phyloP scores from a whole-genome alignment of 2,113 vertebrate species.

The Thalassoma bifasciatum region DNA sequence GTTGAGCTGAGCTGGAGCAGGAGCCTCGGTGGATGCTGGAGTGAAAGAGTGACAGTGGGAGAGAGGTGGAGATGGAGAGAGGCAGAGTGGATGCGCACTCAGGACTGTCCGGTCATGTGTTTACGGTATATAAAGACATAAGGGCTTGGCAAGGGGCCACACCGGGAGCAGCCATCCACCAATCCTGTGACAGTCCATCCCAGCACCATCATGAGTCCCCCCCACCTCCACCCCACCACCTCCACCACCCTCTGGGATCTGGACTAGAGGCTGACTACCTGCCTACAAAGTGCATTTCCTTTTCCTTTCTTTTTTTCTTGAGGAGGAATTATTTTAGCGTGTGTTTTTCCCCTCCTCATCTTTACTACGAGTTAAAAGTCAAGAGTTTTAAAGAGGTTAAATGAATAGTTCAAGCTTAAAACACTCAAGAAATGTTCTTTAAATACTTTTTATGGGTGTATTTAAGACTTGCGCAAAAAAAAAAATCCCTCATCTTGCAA shows the following conservation, averaged over 20 bases:
- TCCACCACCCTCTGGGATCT: slow-evolving; percentile 53
- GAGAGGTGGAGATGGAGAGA: slow-evolving; percentile 54
- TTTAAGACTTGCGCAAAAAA: slow-evolving; percentile 72
- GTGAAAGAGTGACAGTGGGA: slow-evolving; percentile 32
- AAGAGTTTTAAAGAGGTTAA: slow-evolving; percentile 69
- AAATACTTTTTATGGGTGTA: slow-evolving; percentile 81
- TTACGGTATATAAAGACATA: slow-evolving; percentile 88
- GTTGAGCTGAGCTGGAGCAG: not conserved
- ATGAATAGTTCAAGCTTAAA: slow-evolving; percentile 63
- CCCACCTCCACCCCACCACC: slow-evolving; percentile 45
- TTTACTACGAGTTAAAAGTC: slow-evolving; percentile 74
- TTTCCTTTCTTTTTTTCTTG: slow-evolving; percentile 41
- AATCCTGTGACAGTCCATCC: slow-evolving; percentile 84
- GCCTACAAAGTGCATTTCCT: slow-evolving; percentile 65
- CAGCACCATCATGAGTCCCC: slow-evolving; percentile 78
- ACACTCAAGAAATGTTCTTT: slow-evolving; percentile 64
- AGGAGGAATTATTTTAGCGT: slow-evolving; percentile 68
- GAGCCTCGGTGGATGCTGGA: slow-evolving; percentile 56
- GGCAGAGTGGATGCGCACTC: slow-evolving; percentile 77
- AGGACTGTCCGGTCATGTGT: slow-evolving; percentile 82
- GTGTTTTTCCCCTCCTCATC: slow-evolving; percentile 75
- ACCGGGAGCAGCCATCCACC: slow-evolving; percentile 80
- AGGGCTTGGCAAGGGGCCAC: slow-evolving; percentile 83
- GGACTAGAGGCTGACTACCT: slow-evolving; percentile 78
- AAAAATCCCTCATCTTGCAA: slow-evolving; percentile 59